phyloP scores from a whole-genome alignment of 2,888 invertebrate species.

The Synergus itoensis region DNA sequence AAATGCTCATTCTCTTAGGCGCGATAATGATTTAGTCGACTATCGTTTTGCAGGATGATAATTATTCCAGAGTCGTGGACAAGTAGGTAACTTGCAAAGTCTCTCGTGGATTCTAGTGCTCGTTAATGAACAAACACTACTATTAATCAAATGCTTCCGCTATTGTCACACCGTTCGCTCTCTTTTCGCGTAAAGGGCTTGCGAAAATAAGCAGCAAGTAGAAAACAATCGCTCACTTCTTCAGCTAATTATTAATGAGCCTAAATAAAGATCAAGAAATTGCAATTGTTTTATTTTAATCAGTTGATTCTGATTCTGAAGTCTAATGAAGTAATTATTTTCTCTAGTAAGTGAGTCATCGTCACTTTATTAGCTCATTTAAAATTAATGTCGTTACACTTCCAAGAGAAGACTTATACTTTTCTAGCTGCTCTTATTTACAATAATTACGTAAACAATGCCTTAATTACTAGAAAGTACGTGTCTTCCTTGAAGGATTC shows the following conservation, averaged over 20 bases:
- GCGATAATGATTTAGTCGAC: conserved; percentile 17
- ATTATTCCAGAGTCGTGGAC: conserved; percentile 69
- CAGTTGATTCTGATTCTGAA: not conserved
- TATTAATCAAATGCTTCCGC: conserved; percentile 55
- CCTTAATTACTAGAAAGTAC: conserved; percentile 38
- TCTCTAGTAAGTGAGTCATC: not conserved
- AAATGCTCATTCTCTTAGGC: not conserved
- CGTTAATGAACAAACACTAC: conserved; percentile 50
- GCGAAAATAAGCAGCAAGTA: not conserved
- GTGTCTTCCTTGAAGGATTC: conserved; percentile 26
- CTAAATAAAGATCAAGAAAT: not conserved
- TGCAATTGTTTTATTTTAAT: not conserved
- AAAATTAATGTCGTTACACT: not conserved
- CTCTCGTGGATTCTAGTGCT: conserved; percentile 48
- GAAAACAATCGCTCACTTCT: conserved; percentile 5
- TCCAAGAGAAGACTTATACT: conserved; percentile 14
- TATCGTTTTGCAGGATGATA: conserved; percentile 50
- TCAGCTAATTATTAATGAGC: not conserved
- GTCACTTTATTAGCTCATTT: not conserved
- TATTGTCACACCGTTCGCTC: conserved; percentile 36
- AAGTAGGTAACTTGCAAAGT: conserved; percentile 63
- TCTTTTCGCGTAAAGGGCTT: conserved; percentile 16
- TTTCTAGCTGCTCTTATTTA: conserved; percentile 29
- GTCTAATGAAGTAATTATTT: not conserved
- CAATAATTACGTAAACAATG: conserved; percentile 38